A percentile compares a stretch with the other conserved stretches of the same genome.
Conservation (phyloP, 2,113 vertebrate species). For the Sphaerodactylus townsendi region DNA sequence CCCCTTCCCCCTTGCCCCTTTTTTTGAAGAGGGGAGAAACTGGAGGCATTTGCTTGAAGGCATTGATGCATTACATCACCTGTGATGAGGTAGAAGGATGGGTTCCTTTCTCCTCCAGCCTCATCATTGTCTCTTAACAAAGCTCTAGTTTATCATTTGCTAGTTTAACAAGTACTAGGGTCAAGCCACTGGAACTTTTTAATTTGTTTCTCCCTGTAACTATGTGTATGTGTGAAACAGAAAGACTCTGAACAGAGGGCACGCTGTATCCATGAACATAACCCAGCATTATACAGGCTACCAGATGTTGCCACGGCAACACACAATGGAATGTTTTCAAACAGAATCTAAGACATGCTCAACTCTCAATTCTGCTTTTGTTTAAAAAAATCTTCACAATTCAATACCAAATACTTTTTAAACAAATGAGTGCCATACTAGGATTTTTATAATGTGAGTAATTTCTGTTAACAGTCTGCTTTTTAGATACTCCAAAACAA, state of each 20-base stretch:
- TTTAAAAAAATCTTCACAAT: constrained; percentile 5
- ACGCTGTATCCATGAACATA: background rate
- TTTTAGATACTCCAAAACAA: background rate
- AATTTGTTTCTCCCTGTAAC: constrained; percentile 5
- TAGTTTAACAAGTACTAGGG: background rate
- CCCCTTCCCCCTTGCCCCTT: too few species aligned
- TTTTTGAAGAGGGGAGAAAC: background rate
- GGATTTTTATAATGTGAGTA: background rate
- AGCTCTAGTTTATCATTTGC: background rate
- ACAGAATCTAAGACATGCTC: background rate
- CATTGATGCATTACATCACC: background rate
- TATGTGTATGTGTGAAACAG: background rate
- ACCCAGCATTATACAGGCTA: background rate
- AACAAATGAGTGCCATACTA: background rate
- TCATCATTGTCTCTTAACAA: background rate
- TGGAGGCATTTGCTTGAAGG: background rate
- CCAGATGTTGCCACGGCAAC: background rate
- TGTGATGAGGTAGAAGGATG: too few species aligned
- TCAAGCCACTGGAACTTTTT: background rate
- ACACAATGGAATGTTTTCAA: constrained; percentile 10
- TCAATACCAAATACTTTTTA: background rate
- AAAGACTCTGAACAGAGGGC: background rate
- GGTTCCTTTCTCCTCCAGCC: background rate
- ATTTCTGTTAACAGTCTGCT: constrained; percentile 4
- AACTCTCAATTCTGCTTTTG: constrained; percentile 17